A percentile compares a stretch with the other conserved stretches of the same genome.
Conservation (phyloP, 2,888 invertebrate species). For the Quadroppia sp. region DNA sequence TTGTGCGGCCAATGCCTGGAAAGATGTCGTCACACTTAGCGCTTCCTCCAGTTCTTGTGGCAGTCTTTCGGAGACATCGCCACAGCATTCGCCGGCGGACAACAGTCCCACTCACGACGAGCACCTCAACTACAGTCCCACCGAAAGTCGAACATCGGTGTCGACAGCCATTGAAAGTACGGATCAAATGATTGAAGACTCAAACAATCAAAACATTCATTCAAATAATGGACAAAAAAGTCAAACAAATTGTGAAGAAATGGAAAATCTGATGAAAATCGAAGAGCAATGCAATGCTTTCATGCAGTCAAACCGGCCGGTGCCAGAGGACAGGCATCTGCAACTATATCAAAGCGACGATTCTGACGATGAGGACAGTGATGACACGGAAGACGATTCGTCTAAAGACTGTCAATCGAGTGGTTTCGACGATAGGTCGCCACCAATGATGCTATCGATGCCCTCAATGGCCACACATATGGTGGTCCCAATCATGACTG, state of each 20-base stretch:
- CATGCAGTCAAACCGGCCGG: not conserved
- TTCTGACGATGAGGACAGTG: not conserved
- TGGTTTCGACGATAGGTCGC: not conserved
- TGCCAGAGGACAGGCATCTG: constrained; percentile 1
- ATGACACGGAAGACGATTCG: constrained; percentile 18
- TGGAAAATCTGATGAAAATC: constrained; percentile 56
- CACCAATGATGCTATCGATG: not conserved
- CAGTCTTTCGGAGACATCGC: constrained; percentile 42
- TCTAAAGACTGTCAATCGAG: not conserved
- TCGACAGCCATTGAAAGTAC: constrained; percentile 13
- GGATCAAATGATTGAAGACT: constrained; percentile 1
- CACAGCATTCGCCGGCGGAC: constrained; percentile 42
- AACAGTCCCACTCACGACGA: not conserved
- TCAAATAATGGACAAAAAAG: not conserved
- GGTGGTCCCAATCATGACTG: not conserved
- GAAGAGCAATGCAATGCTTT: constrained; percentile 56
- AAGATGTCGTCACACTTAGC: constrained; percentile 46
- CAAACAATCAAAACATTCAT: constrained; percentile 9
- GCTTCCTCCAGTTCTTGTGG: constrained; percentile 46
- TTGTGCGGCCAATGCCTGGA: constrained; percentile 46
- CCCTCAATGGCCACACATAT: not conserved
- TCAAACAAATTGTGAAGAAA: constrained; percentile 45
- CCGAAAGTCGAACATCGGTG: not conserved
- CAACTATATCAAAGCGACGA: not conserved
- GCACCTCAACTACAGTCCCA: not conserved